Conservation (phyloP, 2,888 invertebrate species). For the Ochropleura leucogaster region DNA sequence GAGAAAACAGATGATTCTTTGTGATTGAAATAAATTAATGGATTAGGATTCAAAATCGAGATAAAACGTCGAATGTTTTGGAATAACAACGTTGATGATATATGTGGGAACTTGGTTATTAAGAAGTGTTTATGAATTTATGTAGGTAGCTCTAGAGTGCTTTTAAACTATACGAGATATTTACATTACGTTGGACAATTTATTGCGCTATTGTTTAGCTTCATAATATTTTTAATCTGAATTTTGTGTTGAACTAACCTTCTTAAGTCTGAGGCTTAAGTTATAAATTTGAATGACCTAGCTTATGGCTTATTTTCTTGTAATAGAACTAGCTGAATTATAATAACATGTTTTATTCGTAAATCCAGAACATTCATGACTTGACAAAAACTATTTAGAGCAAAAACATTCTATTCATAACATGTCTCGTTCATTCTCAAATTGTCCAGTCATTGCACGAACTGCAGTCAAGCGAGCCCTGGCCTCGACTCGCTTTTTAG, state of each 20-base stretch:
- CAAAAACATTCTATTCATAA: background rate
- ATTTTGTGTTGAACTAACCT: too few species aligned
- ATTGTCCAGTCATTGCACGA: slow-evolving; percentile 29
- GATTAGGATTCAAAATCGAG: slow-evolving; percentile 22
- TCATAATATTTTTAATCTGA: slow-evolving; percentile 1
- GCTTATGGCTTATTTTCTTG: too few species aligned
- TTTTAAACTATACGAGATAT: background rate
- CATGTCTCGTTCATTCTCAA: slow-evolving; percentile 8
- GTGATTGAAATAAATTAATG: slow-evolving; percentile 50
- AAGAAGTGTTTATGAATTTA: background rate
- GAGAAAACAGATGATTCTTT: slow-evolving; percentile 48
- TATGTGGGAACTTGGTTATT: background rate
- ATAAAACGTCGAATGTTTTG: slow-evolving; percentile 10
- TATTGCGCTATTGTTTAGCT: background rate
- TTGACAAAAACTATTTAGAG: slow-evolving; percentile 23
- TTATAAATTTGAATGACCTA: too few species aligned
- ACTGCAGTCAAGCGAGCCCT: slow-evolving; percentile 8
- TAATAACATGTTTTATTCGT: slow-evolving; percentile 3
- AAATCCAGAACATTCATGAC: slow-evolving; percentile 24
- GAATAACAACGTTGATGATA: background rate
- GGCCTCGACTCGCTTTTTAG: background rate
- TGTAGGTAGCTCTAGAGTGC: background rate
- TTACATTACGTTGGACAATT: background rate
- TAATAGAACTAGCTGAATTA: too few species aligned
- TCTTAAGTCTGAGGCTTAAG: background rate